Evolutionary conservation across 2,113 vertebrate species (phyloP).

Genomic region (Agapornis roseicollis): DNA sequence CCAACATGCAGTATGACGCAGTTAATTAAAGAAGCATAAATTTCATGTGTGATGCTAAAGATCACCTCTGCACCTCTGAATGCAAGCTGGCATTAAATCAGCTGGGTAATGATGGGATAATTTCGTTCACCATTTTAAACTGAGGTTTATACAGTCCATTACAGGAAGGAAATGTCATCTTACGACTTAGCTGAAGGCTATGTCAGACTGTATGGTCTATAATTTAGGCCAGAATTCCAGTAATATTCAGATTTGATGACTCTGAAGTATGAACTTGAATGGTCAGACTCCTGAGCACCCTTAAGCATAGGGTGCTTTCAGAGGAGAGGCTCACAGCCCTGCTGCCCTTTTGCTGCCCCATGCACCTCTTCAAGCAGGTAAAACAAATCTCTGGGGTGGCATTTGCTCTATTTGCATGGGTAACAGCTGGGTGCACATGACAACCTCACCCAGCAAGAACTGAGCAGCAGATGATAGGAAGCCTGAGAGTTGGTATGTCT

Average conservation of each 20-base stretch:
- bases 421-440: neutral
- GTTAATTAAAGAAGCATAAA: slow-evolving; percentile 51
- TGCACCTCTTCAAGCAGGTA: neutral
- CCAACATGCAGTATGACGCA: neutral
- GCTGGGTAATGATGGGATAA: neutral
- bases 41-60: neutral
- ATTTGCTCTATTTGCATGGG: neutral
- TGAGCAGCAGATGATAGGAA: neutral
- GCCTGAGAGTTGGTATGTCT: neutral
- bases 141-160: slow-evolving; percentile 5
- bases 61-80: slow-evolving; percentile 13
- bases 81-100: slow-evolving; percentile 1
- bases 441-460: neutral
- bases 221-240: slow-evolving; percentile 29
- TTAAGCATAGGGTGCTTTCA: neutral
- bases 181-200: slow-evolving; percentile 1
- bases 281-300: neutral
- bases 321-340: neutral
- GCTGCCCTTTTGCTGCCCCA: neutral
- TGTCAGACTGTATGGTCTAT: neutral
- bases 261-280: neutral
- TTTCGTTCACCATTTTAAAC: slow-evolving; percentile 13
- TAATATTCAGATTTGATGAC: neutral
- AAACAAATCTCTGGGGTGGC: accelerated
- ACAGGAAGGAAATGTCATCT: slow-evolving; percentile 18